Evolutionary conservation across 2,113 vertebrate species (phyloP).

Genomic region (Conger conger): DNA sequence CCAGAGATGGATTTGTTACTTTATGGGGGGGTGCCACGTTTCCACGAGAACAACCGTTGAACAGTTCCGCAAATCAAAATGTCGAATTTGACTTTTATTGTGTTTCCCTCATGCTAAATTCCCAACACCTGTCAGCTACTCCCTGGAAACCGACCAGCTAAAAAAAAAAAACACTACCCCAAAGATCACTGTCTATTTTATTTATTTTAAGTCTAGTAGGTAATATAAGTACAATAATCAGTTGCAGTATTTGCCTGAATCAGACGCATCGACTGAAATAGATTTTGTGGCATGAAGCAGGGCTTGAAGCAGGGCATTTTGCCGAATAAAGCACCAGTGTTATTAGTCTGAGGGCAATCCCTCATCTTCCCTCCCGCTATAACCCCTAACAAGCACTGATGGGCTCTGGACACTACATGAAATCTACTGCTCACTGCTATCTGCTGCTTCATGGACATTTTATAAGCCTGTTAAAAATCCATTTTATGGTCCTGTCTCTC

Average conservation of each 20-base stretch:
- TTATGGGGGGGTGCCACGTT: too few species aligned
- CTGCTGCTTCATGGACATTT: constrained; percentile 23
- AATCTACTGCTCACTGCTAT: constrained; percentile 9
- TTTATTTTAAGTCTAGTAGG: too few species aligned
- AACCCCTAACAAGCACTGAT: not conserved
- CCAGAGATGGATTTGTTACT: too few species aligned
- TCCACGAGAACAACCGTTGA: not conserved
- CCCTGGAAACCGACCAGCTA: not conserved
- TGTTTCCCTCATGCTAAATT: not conserved
- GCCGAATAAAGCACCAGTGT: not conserved
- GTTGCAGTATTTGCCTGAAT: too few species aligned
- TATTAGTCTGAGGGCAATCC: not conserved
- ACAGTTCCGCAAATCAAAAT: not conserved
- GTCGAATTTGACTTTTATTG: not conserved
- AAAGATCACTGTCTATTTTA: too few species aligned
- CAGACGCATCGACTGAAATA: not conserved
- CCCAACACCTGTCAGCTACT: not conserved
- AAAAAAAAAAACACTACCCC: too few species aligned
- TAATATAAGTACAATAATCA: too few species aligned
- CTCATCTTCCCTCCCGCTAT: not conserved
- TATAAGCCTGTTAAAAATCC: constrained; percentile 67
- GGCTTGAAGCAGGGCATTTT: not conserved
- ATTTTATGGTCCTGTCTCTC: constrained; percentile 57
- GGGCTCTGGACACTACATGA: not conserved
- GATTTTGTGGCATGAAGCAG: not conserved